Percentiles rank a stretch among this genome's conserved stretches.
These are phyloP conservation scores for Gortyna flavago DNA, from an alignment of 2,888 invertebrate genomes.

Conservation along the genomic window DNA sequence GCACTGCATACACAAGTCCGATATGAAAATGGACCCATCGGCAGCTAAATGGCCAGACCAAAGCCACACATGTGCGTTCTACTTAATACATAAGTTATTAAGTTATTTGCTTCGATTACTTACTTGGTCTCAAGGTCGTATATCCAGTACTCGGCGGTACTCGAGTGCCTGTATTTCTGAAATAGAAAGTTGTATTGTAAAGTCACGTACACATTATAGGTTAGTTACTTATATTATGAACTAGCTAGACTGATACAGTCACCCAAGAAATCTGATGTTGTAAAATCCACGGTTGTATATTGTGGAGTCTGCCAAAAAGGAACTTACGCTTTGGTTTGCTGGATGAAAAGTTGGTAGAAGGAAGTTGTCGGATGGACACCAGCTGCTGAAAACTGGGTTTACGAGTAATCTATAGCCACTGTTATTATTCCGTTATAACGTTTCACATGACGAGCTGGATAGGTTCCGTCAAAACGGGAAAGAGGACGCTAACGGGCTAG, in stretches of 20 bases:
- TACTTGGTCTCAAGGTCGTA: constrained; percentile 90
- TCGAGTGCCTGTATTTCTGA: constrained; percentile 92
- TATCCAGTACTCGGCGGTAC: constrained; percentile 91
- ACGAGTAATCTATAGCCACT: not conserved
- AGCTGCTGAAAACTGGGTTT: not conserved
- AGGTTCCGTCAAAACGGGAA: not conserved
- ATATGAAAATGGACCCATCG: not conserved
- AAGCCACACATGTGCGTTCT: not conserved
- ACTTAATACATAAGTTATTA: not conserved
- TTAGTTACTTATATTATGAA: not conserved
- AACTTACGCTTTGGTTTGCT: not conserved
- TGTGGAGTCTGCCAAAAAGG: not conserved
- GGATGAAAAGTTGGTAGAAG: not conserved
- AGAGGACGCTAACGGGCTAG: not conserved
- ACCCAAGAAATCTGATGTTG: not conserved
- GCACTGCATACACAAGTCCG: not conserved
- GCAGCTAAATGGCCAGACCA: not conserved
- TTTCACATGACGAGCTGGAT: not conserved
- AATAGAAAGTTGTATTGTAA: constrained; percentile 68
- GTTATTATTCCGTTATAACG: not conserved
- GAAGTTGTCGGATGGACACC: too few species aligned
- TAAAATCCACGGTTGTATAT: not conserved
- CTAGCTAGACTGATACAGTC: not conserved
- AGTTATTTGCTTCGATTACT: constrained; percentile 63
- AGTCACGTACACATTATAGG: constrained; percentile 13